These are phyloP conservation scores for Tupaia tana DNA, from an alignment of 2,113 vertebrate genomes.

Conservation along the genomic window DNA sequence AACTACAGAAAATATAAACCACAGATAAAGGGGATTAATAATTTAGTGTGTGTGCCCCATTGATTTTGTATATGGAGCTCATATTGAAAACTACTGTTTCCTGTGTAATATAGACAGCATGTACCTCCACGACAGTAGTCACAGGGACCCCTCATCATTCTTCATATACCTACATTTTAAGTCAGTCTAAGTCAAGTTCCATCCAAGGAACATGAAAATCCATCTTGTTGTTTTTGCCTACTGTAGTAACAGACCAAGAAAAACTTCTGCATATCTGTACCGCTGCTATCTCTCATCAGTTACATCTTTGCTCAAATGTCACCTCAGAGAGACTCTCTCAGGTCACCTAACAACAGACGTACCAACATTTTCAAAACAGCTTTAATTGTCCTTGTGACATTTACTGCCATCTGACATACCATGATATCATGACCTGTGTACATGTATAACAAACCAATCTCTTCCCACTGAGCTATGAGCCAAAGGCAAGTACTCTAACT, in stretches of 20 bases:
- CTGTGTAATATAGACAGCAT: background rate
- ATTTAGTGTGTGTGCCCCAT: background rate
- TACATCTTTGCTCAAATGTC: background rate
- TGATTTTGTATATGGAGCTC: slow-evolving; percentile 8
- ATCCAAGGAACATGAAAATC: slow-evolving; percentile 37
- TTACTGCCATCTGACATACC: background rate
- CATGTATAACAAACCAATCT: background rate
- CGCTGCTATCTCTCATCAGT: background rate
- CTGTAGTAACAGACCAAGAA: background rate
- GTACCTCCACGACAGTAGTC: background rate
- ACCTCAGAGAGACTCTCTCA: background rate
- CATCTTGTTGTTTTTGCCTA: background rate
- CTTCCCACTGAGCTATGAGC: background rate
- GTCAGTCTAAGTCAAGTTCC: slow-evolving; percentile 5
- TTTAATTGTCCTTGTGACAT: slow-evolving; percentile 18
- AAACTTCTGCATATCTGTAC: background rate
- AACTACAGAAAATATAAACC: too few species aligned
- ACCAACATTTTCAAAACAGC: background rate
- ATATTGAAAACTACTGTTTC: slow-evolving; percentile 10
- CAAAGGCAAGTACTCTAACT: slow-evolving; percentile 19
- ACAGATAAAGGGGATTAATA: too few species aligned
- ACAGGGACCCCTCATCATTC: background rate
- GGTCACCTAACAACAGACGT: background rate
- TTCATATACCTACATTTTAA: slow-evolving; percentile 41
- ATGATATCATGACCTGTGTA: too few species aligned